Conservation (phyloP, 2,888 invertebrate genomes). For the Agriotes lineatus region DNA sequence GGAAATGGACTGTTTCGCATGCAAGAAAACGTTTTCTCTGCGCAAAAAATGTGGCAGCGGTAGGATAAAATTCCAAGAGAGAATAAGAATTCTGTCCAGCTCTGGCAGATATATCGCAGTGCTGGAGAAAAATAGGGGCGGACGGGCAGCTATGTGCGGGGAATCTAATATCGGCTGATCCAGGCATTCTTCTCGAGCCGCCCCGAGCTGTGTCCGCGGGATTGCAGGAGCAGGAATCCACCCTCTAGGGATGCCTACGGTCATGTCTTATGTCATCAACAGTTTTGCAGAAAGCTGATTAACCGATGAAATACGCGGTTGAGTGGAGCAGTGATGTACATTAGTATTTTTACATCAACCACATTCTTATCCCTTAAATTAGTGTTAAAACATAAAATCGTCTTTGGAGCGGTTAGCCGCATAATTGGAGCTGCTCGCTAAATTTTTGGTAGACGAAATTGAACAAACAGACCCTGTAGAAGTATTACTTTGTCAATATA, state of each 20-base stretch:
- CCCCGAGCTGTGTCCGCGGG: constrained; percentile 62
- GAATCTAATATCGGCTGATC: constrained; percentile 65
- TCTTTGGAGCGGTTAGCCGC: no score
- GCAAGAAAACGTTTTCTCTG: constrained; percentile 31
- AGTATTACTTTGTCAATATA: no score
- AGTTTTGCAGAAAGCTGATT: background rate
- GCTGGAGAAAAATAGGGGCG: constrained; percentile 55
- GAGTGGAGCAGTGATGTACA: no score
- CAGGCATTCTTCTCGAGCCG: constrained; percentile 63
- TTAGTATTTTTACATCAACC: no score
- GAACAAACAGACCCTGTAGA: no score
- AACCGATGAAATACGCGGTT: background rate
- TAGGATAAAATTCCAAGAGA: constrained; percentile 37
- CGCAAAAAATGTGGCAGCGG: constrained; percentile 25
- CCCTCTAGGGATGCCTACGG: constrained; percentile 47
- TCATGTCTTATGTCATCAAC: constrained; percentile 42
- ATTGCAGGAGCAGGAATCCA: constrained; percentile 63
- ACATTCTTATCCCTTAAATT: no score
- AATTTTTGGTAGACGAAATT: no score
- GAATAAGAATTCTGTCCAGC: constrained; percentile 56
- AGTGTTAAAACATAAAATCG: no score
- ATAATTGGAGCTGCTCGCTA: no score
- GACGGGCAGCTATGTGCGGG: constrained; percentile 58
- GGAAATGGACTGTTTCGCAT: constrained; percentile 34
- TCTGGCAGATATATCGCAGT: constrained; percentile 54